These are phyloP conservation scores for Heliconius erato DNA, from an alignment of 2,888 invertebrate genomes.

Conservation along the genomic window DNA sequence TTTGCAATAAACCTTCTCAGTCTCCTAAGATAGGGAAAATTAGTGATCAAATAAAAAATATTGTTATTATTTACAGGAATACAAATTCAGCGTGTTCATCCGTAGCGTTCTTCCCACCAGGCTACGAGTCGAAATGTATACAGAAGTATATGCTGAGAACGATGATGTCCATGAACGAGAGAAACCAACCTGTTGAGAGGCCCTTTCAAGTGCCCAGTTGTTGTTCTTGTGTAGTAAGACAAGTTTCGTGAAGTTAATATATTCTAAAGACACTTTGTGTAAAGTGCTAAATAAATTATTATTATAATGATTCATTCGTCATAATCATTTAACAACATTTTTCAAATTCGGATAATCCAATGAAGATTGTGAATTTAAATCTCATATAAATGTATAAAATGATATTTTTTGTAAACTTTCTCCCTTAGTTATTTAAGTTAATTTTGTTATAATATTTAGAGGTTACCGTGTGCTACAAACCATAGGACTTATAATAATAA, in stretches of 20 bases:
- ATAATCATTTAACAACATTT: neutral
- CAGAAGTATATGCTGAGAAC: conserved; percentile 85
- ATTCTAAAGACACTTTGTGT: neutral
- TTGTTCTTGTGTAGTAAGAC: conserved; percentile 86
- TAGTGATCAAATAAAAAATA: neutral
- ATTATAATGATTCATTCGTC: neutral
- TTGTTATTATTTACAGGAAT: conserved; percentile 54
- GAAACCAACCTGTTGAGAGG: conserved; percentile 78
- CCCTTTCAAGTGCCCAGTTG: conserved; percentile 90
- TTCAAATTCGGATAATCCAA: neutral
- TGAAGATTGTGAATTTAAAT: neutral
- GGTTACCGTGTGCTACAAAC: neutral
- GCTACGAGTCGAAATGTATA: conserved; percentile 79
- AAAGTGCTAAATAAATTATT: conserved; percentile 2
- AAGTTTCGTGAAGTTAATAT: neutral
- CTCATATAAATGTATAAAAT: neutral
- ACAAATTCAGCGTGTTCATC: conserved; percentile 78
- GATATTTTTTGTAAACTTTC: neutral
- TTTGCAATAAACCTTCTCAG: too few relatives aligned
- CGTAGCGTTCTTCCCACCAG: conserved; percentile 76
- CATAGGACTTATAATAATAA: too few relatives aligned
- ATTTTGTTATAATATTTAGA: neutral
- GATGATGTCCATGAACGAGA: conserved; percentile 82
- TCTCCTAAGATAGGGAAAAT: neutral
- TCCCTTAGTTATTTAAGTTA: neutral